Conservation (phyloP, 92 coral and sea anemone genomes). For the Palythoa heliodiscus region DNA sequence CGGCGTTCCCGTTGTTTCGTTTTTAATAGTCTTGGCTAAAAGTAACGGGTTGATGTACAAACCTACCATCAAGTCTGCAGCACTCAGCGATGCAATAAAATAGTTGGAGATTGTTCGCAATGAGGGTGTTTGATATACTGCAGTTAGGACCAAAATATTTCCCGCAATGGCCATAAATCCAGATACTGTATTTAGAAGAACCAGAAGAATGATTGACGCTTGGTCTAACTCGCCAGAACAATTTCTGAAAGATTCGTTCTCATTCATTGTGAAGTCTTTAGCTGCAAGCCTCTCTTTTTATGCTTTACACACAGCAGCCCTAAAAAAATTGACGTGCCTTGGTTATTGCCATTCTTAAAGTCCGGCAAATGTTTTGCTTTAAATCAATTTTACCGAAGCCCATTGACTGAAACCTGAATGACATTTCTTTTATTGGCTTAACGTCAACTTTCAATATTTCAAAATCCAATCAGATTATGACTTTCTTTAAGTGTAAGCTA, state of each 20-base stretch:
- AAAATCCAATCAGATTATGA: conserved; percentile 15
- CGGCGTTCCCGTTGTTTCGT: conserved; percentile 28
- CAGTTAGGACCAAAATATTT: conserved; percentile 27
- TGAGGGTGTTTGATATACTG: conserved; percentile 38
- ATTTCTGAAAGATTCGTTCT: neutral
- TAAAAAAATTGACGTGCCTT: neutral
- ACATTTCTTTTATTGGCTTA: conserved; percentile 3
- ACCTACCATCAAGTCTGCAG: conserved; percentile 38
- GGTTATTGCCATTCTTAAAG: neutral
- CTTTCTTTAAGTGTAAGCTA: neutral
- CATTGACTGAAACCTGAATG: neutral
- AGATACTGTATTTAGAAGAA: conserved; percentile 14
- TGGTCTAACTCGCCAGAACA: conserved; percentile 31
- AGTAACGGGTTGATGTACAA: conserved; percentile 35
- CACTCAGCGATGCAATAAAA: conserved; percentile 38
- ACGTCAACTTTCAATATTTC: conserved; percentile 4
- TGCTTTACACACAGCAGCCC: no score
- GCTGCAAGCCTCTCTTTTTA: neutral
- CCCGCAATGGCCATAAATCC: conserved; percentile 38
- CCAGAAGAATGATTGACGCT: conserved; percentile 17
- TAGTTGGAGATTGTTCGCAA: conserved; percentile 33
- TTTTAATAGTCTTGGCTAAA: conserved; percentile 33
- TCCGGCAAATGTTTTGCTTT: neutral
- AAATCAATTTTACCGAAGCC: neutral
- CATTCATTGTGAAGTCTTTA: neutral